phyloP scores from a whole-genome alignment of 2,113 vertebrate species.

The Hepsetus odoe region DNA sequence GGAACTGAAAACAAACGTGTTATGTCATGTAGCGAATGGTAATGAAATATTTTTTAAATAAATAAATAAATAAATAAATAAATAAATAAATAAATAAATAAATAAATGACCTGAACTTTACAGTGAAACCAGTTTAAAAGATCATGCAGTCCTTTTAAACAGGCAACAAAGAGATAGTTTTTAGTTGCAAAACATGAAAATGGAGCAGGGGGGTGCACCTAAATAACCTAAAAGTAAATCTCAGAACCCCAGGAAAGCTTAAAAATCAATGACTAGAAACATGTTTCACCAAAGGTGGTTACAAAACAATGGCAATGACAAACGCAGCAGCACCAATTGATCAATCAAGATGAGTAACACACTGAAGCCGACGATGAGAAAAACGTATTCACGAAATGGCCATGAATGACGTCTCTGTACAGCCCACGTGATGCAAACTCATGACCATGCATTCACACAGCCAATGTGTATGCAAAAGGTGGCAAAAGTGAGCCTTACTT shows the following conservation, averaged over 20 bases:
- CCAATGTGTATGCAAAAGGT: slow-evolving; percentile 47
- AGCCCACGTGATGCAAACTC: slow-evolving; percentile 41
- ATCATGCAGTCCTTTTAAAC: not conserved
- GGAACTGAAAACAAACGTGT: not conserved
- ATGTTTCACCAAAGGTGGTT: not conserved
- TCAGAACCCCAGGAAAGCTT: not conserved
- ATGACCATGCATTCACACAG: slow-evolving; percentile 70
- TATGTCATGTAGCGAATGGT: not conserved
- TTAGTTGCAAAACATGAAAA: not conserved
- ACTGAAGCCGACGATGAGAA: slow-evolving; percentile 49
- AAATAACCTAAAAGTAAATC: not conserved
- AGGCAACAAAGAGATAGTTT: not conserved
- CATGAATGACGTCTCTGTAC: not conserved
- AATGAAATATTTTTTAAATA: not conserved
- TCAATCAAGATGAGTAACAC: slow-evolving; percentile 34
- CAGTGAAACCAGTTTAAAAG: not conserved
- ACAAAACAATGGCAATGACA: not conserved
- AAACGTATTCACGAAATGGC: slow-evolving; percentile 3
- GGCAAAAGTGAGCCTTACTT: slow-evolving; percentile 84
- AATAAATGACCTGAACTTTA: not conserved
- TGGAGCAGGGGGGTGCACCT: not conserved
- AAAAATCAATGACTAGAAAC: not conserved
- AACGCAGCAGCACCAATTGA: not conserved
- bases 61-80: no score
- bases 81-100: not conserved